Evolutionary conservation across 92 coral and sea anemone species (phyloP), one percentile per base, ranked within the genome.

Genomic region (Heteractis magnifica): DNA sequence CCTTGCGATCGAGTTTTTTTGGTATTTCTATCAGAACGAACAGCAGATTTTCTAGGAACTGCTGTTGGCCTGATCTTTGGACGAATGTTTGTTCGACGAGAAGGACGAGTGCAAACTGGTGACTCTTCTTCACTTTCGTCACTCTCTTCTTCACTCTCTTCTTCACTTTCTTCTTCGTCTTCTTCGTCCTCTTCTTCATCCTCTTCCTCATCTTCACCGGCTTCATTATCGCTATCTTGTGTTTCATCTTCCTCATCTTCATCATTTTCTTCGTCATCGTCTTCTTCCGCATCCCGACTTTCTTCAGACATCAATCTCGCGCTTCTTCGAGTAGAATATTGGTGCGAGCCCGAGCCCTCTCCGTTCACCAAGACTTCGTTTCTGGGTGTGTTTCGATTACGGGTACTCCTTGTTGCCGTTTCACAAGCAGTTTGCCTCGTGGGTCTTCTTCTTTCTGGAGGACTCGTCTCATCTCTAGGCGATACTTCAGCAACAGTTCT

Each of bases 321-420:
- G 65, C 94, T 92, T 65, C 95, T 87, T 62, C 99, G 91, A n/a
- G 99, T 96, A 14, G 98, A 93, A 77, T 96, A 96, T 65, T 98
- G 93, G 79, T 90, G 79, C 2, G 90, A 77, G 14, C 78, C 59
- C 53, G 86, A 70, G 55, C 92, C 93, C 21, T 87, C 86, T 50
- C 88, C 82, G 51, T 88, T 86, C 18, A 85, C 92, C 77, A 87
- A n/a, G 15, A 77, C 59, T 64, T 87, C 88, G 10, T 84, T 71
- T 59, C 87, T 77, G 3, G 89, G 52, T 14, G 88, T 65, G 48
- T 71, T 56, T 52, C 90, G 82, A n/a, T 82, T 88, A 19, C 90
- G 65, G 56, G 87, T 78, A 52, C 79, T 83, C 58, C 82, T 84
- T 19, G n/a, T 56, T 18, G 41, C 58, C 41, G 71, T 51, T 51